Base-by-base conservation (phyloP, 2,888 invertebrate genomes). In the Cheilosia soror region DNA sequence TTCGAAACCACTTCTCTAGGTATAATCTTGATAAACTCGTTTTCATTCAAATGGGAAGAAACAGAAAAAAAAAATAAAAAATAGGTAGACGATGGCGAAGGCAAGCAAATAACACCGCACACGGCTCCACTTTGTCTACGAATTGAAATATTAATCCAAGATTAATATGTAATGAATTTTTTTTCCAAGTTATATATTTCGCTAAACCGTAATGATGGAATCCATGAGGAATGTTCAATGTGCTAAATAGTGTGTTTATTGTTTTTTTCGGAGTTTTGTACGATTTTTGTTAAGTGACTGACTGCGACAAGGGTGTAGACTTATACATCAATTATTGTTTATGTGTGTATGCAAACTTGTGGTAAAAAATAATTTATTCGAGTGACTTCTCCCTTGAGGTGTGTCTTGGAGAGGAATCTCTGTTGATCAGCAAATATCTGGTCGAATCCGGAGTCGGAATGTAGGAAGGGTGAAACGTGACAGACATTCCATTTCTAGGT, bases 121-220 rank as follows among this genome's bases (percentile, higher is more conserved):
- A 69, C 55, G 87, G 87, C 88, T 83, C 84, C 88, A 78, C 82
- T 85, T 87, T 87, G 88, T 88, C 88, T 88, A 88, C 87, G 85
- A 88, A 87, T 87, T 80, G 81, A 68, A 77, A 82, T 82, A 84
- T 81, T 69, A 66, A 66, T 25, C 58, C 15, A 71, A 40, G 44
- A 49, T 63, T 29, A 77, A 77, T 49, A 47, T 4, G 37, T 11
- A 37, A 11, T 9, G 37, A 13, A 37, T 15, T 65, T 65, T 60
- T 33, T 49, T 29, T 15, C 27, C 29, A 31, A 31, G 15, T 49
- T 31, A 44, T 31, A 44, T 58, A 51, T 44, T 72, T 42, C n/a
- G 33, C 42, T 60, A 11, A 25, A 25, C 25, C 9, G 5, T 4
- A 66, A 58, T 79, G 79, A 79, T 79, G 63, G 47, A 79, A 79